Evolutionary conservation across 2,888 invertebrate genomes (phyloP).

Genomic region (Apantesis nais): DNA sequence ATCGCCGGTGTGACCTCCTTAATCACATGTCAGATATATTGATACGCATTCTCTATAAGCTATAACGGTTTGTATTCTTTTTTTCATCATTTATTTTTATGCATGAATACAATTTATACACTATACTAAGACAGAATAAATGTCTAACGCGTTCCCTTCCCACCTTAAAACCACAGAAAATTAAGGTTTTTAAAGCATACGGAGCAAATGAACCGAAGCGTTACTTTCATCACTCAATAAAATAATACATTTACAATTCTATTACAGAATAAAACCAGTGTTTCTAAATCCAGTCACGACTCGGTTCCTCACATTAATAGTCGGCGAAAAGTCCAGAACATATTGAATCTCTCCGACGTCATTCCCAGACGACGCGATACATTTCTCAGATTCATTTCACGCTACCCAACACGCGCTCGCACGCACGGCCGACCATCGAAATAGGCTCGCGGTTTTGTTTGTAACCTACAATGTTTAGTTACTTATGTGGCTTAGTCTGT

Average conservation of each 20-base stretch:
- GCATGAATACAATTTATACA: too few species aligned
- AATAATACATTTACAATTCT: background rate
- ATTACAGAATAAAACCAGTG: background rate
- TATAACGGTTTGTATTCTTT: background rate
- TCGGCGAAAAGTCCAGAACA: background rate
- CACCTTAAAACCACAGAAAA: too few species aligned
- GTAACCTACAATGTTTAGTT: conserved; percentile 3
- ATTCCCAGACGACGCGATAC: conserved; percentile 6
- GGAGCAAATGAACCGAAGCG: too few species aligned
- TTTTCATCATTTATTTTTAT: too few species aligned
- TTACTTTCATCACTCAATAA: background rate
- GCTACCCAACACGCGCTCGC: conserved; percentile 4
- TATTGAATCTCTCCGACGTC: conserved; percentile 1
- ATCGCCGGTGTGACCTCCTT: background rate
- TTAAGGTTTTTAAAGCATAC: too few species aligned
- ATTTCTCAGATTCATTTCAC: conserved; percentile 9
- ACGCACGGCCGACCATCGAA: conserved; percentile 4
- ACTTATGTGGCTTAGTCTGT: background rate
- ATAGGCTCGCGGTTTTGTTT: conserved; percentile 1
- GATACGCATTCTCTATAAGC: background rate
- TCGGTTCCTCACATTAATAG: background rate
- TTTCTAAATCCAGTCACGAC: background rate
- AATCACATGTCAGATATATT: background rate
- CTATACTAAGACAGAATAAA: too few species aligned
- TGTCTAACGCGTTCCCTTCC: background rate